These are phyloP conservation scores for Fukomys damarensis DNA, from an alignment of 2,113 vertebrate genomes.

Conservation along the genomic window DNA sequence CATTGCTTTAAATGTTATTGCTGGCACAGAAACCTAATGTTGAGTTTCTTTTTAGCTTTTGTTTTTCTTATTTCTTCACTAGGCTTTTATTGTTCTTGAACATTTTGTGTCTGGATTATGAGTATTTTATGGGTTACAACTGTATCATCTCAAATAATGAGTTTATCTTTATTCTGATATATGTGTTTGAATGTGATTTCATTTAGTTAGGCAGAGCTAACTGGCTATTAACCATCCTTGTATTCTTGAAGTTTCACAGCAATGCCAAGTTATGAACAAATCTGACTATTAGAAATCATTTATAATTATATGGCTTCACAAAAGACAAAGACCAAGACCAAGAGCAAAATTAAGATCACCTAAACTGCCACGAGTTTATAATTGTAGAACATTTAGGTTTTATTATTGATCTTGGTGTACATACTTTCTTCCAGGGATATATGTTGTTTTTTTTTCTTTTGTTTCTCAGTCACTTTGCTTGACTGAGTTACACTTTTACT, in stretches of 20 bases:
- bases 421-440: background rate
- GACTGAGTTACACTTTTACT: background rate
- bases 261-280: background rate
- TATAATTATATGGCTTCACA: background rate
- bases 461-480: background rate
- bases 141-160: background rate
- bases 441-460: slow-evolving; percentile 20
- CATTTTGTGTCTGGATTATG: background rate
- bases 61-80: background rate
- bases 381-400: background rate
- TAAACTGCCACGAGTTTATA: background rate
- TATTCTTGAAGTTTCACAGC: background rate
- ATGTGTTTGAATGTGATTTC: background rate
- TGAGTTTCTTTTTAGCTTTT: background rate
- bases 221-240: background rate
- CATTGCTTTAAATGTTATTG: background rate
- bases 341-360: background rate
- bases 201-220: background rate
- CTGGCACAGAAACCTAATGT: background rate
- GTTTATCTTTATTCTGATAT: background rate
- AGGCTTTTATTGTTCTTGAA: background rate
- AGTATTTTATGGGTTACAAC: background rate
- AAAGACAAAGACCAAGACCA: background rate
- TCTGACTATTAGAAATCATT: background rate
- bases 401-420: background rate